phyloP scores from a whole-genome alignment of 2,797 vertebrate species.

The Leptodactylus fallax region DNA sequence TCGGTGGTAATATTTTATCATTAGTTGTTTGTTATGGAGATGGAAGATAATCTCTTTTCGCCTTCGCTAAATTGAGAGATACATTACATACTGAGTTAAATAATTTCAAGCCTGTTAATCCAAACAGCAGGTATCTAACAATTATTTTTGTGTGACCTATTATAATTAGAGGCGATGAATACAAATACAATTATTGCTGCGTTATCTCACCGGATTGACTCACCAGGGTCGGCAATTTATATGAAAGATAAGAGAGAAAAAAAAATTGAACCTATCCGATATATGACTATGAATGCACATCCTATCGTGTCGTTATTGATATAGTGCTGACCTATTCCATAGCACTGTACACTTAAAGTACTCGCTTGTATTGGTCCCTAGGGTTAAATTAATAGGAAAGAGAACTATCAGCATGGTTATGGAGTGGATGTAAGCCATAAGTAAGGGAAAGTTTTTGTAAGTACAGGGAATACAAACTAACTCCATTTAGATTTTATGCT shows the following conservation, averaged over 20 bases:
- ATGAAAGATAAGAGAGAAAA: background rate
- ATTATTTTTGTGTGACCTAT: constrained; percentile 34
- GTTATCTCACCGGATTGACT: background rate
- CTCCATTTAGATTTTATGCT: background rate
- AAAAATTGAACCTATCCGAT: background rate
- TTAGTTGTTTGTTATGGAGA: constrained; percentile 17
- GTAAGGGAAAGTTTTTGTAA: background rate
- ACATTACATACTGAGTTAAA: constrained; percentile 45
- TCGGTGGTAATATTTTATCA: constrained; percentile 17
- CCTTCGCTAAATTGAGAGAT: constrained; percentile 17
- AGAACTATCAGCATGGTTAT: background rate
- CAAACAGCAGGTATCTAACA: constrained; percentile 35
- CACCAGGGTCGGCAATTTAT: background rate
- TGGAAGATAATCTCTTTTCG: constrained; percentile 14
- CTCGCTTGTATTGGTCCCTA: background rate
- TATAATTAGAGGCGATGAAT: constrained; percentile 18
- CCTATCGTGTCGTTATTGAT: background rate
- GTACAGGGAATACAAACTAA: background rate
- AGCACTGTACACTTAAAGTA: background rate
- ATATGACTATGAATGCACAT: too few species aligned
- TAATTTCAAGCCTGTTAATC: constrained; percentile 45
- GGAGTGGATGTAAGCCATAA: background rate
- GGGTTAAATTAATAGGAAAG: background rate
- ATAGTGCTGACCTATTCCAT: background rate
- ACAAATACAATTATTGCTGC: background rate